Conservation (phyloP, 2,113 vertebrate species). For the Peromyscus californicus region DNA sequence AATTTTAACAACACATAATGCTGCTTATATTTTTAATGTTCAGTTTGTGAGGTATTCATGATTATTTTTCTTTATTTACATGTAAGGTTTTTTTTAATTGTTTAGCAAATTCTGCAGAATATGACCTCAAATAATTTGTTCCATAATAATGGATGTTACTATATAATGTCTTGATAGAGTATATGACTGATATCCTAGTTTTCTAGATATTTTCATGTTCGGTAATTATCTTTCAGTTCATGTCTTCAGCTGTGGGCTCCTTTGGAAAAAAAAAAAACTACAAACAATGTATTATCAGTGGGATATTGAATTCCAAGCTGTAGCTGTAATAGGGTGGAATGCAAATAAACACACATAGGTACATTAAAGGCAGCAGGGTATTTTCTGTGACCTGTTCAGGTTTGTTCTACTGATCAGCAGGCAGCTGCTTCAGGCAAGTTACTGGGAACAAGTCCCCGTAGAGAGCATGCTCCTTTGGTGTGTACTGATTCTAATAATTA, state of each 20-base stretch:
- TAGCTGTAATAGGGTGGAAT: background rate
- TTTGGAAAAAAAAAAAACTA: background rate
- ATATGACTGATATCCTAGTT: background rate
- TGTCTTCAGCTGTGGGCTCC: background rate
- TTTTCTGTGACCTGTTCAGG: background rate
- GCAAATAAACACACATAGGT: conserved; percentile 14
- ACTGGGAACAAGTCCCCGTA: background rate
- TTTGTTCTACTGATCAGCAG: background rate
- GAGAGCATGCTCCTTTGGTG: background rate
- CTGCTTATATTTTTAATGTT: background rate
- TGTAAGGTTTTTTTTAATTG: background rate
- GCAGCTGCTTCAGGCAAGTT: background rate
- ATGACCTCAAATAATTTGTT: background rate
- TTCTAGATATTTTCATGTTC: background rate
- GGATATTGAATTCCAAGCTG: background rate
- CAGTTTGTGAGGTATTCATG: background rate
- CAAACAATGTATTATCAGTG: background rate
- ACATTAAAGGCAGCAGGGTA: background rate
- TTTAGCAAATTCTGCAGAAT: background rate
- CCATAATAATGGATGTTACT: background rate
- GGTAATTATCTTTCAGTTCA: background rate
- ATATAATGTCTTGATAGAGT: background rate
- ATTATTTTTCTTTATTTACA: background rate
- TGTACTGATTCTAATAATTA: conserved; percentile 43
- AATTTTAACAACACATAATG: background rate